Evolutionary conservation across 1,140 invertebrate species (phyloP).

Genomic region (Zelostemma sp.): DNA sequence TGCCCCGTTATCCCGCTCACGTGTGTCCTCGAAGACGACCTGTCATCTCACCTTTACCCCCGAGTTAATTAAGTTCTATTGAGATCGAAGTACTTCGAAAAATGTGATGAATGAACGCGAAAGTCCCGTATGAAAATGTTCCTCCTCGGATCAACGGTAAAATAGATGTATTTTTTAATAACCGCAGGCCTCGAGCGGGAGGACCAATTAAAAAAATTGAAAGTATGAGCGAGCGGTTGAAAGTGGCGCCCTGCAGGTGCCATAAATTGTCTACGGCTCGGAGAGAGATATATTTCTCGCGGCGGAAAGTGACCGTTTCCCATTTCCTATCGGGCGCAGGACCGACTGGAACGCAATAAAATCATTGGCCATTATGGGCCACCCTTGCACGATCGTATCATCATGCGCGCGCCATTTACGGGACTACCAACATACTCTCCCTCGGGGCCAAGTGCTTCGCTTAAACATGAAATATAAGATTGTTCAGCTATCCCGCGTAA

Average conservation of each 20-base stretch:
- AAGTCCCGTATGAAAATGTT: no score
- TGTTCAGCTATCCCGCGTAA: constrained; percentile 38
- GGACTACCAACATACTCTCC: constrained; percentile 12
- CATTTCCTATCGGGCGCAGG: constrained; percentile 37
- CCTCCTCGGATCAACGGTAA: no score
- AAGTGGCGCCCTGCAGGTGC: constrained; percentile 29
- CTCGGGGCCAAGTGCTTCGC: constrained; percentile 6
- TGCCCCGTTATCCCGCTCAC: constrained; percentile 10
- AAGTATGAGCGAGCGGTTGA: constrained; percentile 24
- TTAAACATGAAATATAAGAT: constrained; percentile 48
- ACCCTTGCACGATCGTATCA: constrained; percentile 43
- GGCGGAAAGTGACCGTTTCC: constrained; percentile 48
- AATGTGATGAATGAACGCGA: no score
- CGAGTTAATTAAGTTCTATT: constrained; percentile 34
- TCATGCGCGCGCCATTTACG: constrained; percentile 31
- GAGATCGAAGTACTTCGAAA: not conserved
- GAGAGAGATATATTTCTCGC: constrained; percentile 22
- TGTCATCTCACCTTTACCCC: not conserved
- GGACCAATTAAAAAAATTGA: not conserved
- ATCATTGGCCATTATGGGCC: constrained; percentile 53
- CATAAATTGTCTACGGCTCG: constrained; percentile 31
- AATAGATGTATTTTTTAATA: no score
- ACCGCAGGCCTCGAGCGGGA: not conserved
- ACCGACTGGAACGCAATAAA: constrained; percentile 50
- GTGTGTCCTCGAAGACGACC: constrained; percentile 11